Percentiles rank a stretch among this genome's conserved stretches.
Evolutionary conservation across 2,888 invertebrate species (phyloP).

Genomic region (Gortyna flavago): DNA sequence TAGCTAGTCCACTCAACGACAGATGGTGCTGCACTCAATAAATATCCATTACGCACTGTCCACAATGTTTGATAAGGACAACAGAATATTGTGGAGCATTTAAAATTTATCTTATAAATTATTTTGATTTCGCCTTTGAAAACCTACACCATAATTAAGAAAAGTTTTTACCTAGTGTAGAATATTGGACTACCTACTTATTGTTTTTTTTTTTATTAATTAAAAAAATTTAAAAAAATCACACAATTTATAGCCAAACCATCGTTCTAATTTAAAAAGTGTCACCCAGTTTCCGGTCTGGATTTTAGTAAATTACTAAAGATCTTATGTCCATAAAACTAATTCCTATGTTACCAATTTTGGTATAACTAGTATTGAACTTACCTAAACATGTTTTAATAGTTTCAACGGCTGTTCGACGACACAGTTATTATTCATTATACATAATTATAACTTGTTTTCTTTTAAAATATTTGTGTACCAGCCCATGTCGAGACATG

Average conservation of each 20-base stretch:
- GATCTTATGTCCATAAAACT: not conserved
- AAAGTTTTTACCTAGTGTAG: not conserved
- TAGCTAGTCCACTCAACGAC: conserved; percentile 53
- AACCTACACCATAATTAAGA: not conserved
- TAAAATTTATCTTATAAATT: conserved; percentile 1
- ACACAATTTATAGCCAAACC: not conserved
- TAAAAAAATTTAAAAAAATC: not conserved
- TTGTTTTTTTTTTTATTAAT: too few relatives aligned
- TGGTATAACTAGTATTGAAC: not conserved
- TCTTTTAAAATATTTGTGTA: not conserved
- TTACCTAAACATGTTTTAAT: not conserved
- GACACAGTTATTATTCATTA: not conserved
- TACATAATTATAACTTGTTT: not conserved
- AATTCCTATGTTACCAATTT: not conserved
- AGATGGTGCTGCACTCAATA: conserved; percentile 62
- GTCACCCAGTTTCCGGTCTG: not conserved
- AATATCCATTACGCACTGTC: conserved; percentile 53
- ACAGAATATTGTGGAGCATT: conserved; percentile 26
- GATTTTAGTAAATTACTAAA: not conserved
- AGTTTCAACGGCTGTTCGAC: not conserved
- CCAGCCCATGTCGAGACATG: not conserved
- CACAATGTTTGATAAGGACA: conserved; percentile 30
- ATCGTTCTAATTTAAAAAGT: not conserved
- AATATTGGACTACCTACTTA: not conserved
- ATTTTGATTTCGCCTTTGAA: not conserved